Conservation (phyloP, 2,113 vertebrate species). For the Pygathrix nemaeus region DNA sequence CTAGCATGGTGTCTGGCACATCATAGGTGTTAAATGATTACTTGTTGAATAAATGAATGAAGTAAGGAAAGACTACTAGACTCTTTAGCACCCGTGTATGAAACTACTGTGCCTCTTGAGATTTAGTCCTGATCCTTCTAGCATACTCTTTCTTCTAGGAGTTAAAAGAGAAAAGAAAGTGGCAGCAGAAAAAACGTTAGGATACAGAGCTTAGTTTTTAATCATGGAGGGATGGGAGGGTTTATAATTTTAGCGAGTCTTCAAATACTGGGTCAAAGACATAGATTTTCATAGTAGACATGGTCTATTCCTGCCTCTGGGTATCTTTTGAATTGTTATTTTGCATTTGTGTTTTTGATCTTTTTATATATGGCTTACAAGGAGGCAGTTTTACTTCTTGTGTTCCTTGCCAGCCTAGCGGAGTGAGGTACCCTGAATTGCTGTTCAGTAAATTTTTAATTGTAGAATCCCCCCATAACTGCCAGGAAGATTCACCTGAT, state of each 20-base stretch:
- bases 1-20: neutral
- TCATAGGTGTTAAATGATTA: neutral
- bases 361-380: neutral
- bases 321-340: neutral
- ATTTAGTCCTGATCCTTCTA: neutral
- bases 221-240: neutral
- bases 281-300: conserved; percentile 4
- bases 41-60: conserved; percentile 2
- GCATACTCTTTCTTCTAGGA: neutral
- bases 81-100: neutral
- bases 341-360: neutral
- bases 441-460: neutral
- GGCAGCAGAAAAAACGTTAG: neutral
- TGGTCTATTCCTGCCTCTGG: neutral
- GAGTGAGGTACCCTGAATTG: neutral
- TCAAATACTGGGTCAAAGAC: conserved; percentile 18
- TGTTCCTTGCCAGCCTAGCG: neutral
- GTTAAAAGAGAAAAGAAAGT: conserved; percentile 2
- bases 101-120: neutral
- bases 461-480: neutral
- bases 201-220: neutral
- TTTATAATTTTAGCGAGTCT: conserved; percentile 28
- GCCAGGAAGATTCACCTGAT: neutral
- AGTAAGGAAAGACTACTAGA: neutral
- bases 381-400: neutral